Evolutionary conservation across 1,140 invertebrate genomes (phyloP), one percentile per base, ranked within the genome.

Genomic region (Drosophila subpulchrella): DNA sequence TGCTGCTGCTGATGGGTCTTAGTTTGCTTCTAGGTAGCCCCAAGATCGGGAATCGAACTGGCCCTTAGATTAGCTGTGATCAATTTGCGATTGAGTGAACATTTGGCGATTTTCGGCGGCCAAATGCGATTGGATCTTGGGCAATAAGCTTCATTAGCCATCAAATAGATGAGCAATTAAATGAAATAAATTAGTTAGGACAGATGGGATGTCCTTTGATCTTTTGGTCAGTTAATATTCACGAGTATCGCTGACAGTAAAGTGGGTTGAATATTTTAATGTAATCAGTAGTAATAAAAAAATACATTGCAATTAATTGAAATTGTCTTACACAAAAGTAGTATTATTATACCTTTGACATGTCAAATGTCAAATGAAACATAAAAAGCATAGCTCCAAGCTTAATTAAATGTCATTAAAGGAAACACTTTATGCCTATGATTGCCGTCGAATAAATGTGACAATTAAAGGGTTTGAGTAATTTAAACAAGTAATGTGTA

Each of bases 31-130:
- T 32, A 13, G 60, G 30, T 55, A 42, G 17, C 38, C 38, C 12
- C 2, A 4, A 4, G 15, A 44, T 44, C 5, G 44, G 20, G 38
- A 12, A 47, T 47, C 20, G 20, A 24, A 24, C 32, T 20, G 15
- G n/a, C 6, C 13, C 15, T 41, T 4, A 32, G 59, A 61, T 61
- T 34, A 62, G 48, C 50, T 36, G 24, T 3, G 51, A 62, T 54
- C 60, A 34, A 62, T 62, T 54, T 53, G 55, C 51, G 36, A 70
- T 41, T 48, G 65, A 71, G 24, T 70, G 34, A 67, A 34, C 41
- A 53, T 32, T 68, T 38, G 6, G 12, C 1, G 15, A 30, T 2
- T 24, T 54, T 41, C 36, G 17, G 15, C 24, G 27, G 27, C 27
- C 27, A 5, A 3, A 27, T 2, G 27, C 3, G 20, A n/a, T 34